phyloP scores from a whole-genome alignment of 2,888 invertebrate genomes.

The Eupithecia insigniata region DNA sequence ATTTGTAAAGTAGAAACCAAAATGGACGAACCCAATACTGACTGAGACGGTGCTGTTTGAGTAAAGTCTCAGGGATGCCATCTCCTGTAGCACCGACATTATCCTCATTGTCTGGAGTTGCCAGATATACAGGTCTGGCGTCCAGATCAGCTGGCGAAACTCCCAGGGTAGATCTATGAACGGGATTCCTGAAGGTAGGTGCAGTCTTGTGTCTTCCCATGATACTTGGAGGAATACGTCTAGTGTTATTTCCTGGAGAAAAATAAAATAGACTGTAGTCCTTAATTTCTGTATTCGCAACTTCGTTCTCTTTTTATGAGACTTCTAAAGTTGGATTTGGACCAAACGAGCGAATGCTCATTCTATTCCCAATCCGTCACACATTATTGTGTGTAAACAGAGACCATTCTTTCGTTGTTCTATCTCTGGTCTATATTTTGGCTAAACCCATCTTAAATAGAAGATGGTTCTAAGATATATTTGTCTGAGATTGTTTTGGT shows the following conservation, averaged over 20 bases:
- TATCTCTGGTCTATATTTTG: not conserved
- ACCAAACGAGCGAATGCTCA: not conserved
- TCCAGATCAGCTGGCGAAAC: slow-evolving; percentile 85
- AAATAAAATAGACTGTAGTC: slow-evolving; percentile 16
- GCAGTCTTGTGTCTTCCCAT: slow-evolving; percentile 84
- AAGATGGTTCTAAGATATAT: not conserved
- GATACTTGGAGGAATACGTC: slow-evolving; percentile 87
- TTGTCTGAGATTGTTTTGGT: not conserved
- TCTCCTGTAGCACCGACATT: slow-evolving; percentile 85
- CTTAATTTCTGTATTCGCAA: not conserved
- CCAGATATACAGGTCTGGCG: slow-evolving; percentile 86
- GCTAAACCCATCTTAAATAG: not conserved
- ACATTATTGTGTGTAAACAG: not conserved
- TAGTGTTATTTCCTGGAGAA: slow-evolving; percentile 85
- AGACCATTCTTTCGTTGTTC: not conserved
- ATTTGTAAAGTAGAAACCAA: slow-evolving; percentile 29
- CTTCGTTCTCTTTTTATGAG: not conserved
- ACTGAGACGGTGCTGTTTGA: slow-evolving; percentile 86
- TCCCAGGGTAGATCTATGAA: slow-evolving; percentile 86
- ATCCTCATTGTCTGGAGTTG: slow-evolving; percentile 86
- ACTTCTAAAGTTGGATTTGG: not conserved
- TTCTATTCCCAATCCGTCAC: not conserved
- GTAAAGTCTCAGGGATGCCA: slow-evolving; percentile 85
- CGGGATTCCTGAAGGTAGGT: slow-evolving; percentile 69
- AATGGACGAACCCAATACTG: slow-evolving; percentile 85